Base-by-base conservation (phyloP, 37 sponge, comb jelly and placozoan species). In the Diacarnus erythraeanus region DNA sequence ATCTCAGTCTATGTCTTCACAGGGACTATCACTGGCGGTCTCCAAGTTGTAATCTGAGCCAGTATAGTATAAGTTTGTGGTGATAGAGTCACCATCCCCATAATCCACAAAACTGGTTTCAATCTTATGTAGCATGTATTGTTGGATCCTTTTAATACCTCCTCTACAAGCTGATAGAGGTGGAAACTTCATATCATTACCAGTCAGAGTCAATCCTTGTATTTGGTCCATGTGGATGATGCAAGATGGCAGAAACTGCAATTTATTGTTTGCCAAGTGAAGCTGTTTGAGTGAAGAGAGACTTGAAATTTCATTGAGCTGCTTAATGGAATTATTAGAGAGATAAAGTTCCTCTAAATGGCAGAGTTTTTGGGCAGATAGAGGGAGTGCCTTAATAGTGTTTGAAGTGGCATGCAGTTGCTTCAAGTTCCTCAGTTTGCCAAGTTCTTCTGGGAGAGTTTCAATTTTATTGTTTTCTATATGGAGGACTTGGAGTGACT, bases 141-240 rank as follows among this genome's bases (percentile, higher is more conserved):
- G 12, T 33, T 63, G 71, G 17, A 87, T 26, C 42, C 54, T 29
- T 8, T 20, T 30, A 1, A 80, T 20, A 5, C 90, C 90, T 54
- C 35, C 1, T 38, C 84, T 73, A 63, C 83, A 80, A 6, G 80
- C 90, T 12, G 74, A 64, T 36, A 73, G 38, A 23, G 90, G 90
- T 56, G 90, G 90, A 39, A 70, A 76, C 57, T 41, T 64, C 30
- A 89, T 70, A 8, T 86, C 58, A 64, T 89, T 89, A 2, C 80
- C 70, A 1, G 75, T 43, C 25, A 89, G 51, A 31, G 83, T 80
- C n/a, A 89, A 18, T 20, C 86, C 85, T 27, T 78, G 65, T 29
- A 87, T 33, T 38, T 57, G 23, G 2, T 38, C 2, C 77, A 75
- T 39, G 1, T 42, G 29, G 18, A 36, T 20, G 30, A 87, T 31